Evolutionary conservation across 1,140 invertebrate species (phyloP), one percentile per base, ranked within the genome.

Genomic region (Cyphomyrmex costatus): DNA sequence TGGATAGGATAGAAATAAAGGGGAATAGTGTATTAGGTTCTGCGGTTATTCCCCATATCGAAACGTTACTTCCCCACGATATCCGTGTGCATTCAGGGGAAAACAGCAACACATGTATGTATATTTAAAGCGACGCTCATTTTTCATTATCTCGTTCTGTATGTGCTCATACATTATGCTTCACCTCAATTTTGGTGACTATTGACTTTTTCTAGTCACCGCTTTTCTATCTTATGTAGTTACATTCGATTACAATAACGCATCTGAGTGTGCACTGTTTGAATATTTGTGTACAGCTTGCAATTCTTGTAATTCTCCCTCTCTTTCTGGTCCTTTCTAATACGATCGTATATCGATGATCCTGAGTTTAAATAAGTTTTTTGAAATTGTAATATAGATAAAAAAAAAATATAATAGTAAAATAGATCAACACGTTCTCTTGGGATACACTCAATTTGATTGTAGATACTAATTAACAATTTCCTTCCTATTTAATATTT

Each of bases 11-110:
- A 58, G 85, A 77, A 78, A 61, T 58, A 65, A 51, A 56, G 88
- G 87, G 87, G 88, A 89, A 86, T 86, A 68, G 88, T 68, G 49
- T 85, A 89, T 89, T 86, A 89, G 87, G 49, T 68, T 77, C 61
- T 78, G n/a, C n/a, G 73, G 88, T 89, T 89, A 89, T 88, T 89
- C 78, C 65, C 61, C 77, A 53, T 86, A 89, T 86, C 88, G 88
- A 89, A 80, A 88, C 78, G 68, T 89, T 86, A 86, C 80, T 73
- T 86, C 87, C 58, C 87, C 76, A 76, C n/a, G 61, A 70, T 76
- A 56, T 66, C 56, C 71, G 33, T 58, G 30, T 60, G 51, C 53
- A 74, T 61, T 83, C 74, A 56, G 79, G 79, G 68, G 65, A 21
- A 30, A 73, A 24, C 19, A 5, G 46, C n/a, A 21, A 49, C 27